Percentiles rank a stretch among this genome's conserved stretches.
These are phyloP conservation scores for Cyphomyrus discorhynchus DNA, from an alignment of 2,113 vertebrate species.

Conservation along the genomic window DNA sequence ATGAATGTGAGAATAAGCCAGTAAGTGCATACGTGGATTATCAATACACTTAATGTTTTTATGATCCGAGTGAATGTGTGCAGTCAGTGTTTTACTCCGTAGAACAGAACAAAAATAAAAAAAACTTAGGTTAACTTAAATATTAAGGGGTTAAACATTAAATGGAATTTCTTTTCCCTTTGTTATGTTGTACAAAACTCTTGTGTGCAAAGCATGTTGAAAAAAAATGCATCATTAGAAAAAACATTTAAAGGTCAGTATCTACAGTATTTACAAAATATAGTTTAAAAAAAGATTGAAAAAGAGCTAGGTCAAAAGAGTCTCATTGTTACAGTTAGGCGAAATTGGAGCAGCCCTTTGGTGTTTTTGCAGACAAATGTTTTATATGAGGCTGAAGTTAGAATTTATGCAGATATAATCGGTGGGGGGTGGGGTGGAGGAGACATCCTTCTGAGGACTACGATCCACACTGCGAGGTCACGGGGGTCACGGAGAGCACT, in stretches of 20 bases:
- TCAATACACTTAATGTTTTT: slow-evolving; percentile 5
- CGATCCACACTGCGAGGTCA: background rate
- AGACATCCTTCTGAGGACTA: background rate
- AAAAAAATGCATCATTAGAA: slow-evolving; percentile 52
- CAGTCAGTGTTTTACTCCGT: slow-evolving; percentile 5
- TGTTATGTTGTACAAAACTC: slow-evolving; percentile 25
- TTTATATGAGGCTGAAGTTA: slow-evolving; percentile 7
- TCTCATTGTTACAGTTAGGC: background rate
- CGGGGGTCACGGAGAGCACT: background rate
- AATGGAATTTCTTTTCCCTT: slow-evolving; percentile 20
- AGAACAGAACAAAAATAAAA: background rate
- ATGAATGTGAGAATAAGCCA: slow-evolving; percentile 13
- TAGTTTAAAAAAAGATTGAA: slow-evolving; percentile 39
- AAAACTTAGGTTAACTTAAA: slow-evolving; percentile 24
- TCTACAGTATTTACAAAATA: slow-evolving; percentile 6
- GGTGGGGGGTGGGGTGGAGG: background rate
- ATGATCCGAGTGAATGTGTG: slow-evolving; percentile 1
- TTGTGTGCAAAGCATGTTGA: slow-evolving; percentile 38
- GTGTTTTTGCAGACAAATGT: background rate
- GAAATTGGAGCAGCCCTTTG: background rate
- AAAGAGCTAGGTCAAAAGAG: slow-evolving; percentile 7
- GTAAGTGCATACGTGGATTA: slow-evolving; percentile 1
- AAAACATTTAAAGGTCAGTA: slow-evolving; percentile 2
- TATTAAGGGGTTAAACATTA: slow-evolving; percentile 29
- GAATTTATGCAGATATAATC: background rate